A percentile compares a stretch with the other conserved stretches of the same genome.
phyloP scores from a whole-genome alignment of 2,888 invertebrate species.

The Tetragnatha montana region DNA sequence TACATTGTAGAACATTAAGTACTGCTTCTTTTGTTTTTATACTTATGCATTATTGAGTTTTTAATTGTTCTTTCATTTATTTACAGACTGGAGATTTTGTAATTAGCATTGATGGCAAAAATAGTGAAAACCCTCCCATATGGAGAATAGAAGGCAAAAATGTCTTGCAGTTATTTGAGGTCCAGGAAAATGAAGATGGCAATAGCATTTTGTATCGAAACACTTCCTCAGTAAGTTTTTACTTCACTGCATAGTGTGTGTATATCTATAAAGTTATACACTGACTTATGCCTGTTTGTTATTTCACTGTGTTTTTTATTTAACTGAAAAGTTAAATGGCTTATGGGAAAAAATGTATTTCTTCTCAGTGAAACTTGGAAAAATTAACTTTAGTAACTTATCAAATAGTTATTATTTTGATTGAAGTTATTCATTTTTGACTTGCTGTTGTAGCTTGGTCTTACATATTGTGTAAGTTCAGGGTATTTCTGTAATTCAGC shows the following conservation, averaged over 20 bases:
- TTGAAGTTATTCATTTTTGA: too few relatives aligned
- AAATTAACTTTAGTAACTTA: too few relatives aligned
- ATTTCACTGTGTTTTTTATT: too few relatives aligned
- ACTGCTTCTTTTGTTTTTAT: not conserved
- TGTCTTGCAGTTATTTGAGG: constrained; percentile 83
- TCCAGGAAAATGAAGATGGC: constrained; percentile 79
- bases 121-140: constrained; percentile 83
- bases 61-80: not conserved
- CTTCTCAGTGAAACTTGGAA: too few relatives aligned
- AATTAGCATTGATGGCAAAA: constrained; percentile 82
- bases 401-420: too few relatives aligned
- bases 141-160: constrained; percentile 92
- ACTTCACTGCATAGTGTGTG: too few relatives aligned
- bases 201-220: constrained; percentile 88
- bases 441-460: too few relatives aligned
- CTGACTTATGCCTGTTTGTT: too few relatives aligned
- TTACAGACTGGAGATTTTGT: constrained; percentile 85
- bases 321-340: too few relatives aligned
- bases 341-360: too few relatives aligned
- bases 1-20: not conserved
- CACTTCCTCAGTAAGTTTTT: constrained; percentile 85
- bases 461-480: too few relatives aligned
- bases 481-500: too few relatives aligned
- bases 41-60: not conserved
- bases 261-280: not conserved